A percentile compares a stretch with the other conserved stretches of the same genome.
Conservation (phyloP, 2,888 invertebrate species). For the Charanyca ferruginea region DNA sequence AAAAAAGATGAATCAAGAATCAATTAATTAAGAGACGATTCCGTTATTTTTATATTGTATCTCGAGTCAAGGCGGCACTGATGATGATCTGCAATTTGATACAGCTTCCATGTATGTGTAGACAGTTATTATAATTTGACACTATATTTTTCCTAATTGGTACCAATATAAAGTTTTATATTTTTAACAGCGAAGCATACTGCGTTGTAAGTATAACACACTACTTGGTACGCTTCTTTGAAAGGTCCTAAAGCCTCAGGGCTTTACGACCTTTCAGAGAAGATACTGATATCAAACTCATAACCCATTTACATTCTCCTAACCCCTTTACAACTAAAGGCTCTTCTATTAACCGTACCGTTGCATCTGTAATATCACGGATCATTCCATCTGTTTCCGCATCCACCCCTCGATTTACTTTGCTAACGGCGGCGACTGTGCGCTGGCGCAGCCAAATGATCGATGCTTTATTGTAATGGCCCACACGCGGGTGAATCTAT, state of each 20-base stretch:
- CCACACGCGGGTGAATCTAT: slow-evolving; percentile 81
- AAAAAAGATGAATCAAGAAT: not conserved
- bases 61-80: not conserved
- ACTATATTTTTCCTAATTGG: too few species aligned
- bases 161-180: too few species aligned
- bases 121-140: too few species aligned
- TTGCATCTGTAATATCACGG: slow-evolving; percentile 66
- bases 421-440: slow-evolving; percentile 83
- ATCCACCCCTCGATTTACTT: slow-evolving; percentile 84
- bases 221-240: not conserved
- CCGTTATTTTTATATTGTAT: too few species aligned
- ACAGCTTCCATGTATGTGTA: too few species aligned
- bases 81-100: not conserved
- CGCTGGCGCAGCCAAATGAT: slow-evolving; percentile 74
- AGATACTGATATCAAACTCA: too few species aligned
- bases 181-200: too few species aligned
- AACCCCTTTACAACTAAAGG: slow-evolving; percentile 25
- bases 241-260: not conserved
- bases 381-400: slow-evolving; percentile 78
- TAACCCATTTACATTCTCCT: not conserved
- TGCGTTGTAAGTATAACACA: too few species aligned
- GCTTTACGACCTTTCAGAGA: too few species aligned
- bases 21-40: not conserved
- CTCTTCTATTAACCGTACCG: slow-evolving; percentile 59
- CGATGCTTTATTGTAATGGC: slow-evolving; percentile 82